Evolutionary conservation across 2,113 vertebrate species (phyloP).

Genomic region (Leptobrachium leishanense): DNA sequence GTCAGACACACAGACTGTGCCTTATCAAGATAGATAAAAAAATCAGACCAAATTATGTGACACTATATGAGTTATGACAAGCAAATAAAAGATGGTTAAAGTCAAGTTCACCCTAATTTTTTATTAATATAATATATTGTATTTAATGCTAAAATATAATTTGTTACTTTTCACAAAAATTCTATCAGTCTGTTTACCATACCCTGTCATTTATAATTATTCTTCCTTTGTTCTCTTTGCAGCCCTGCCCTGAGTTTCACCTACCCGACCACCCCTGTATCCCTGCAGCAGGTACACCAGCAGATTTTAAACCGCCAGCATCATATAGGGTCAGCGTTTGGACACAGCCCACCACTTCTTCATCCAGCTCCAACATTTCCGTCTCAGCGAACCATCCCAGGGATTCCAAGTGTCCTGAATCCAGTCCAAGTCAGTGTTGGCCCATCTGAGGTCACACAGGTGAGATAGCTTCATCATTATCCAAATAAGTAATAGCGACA

Average conservation of each 20-base stretch:
- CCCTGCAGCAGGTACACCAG: conserved; percentile 91
- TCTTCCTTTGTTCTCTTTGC: conserved; percentile 37
- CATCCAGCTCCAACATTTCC: conserved; percentile 92
- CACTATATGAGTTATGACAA: too few relatives aligned
- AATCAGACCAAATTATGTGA: too few relatives aligned
- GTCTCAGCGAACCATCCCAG: conserved; percentile 88
- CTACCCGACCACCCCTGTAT: conserved; percentile 91
- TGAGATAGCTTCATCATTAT: conserved; percentile 61
- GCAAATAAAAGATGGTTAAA: too few relatives aligned
- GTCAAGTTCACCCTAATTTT: too few relatives aligned
- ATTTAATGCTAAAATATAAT: too few relatives aligned
- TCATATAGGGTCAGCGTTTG: conserved; percentile 89
- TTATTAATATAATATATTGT: too few relatives aligned
- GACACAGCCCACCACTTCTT: conserved; percentile 95
- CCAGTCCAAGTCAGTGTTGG: conserved; percentile 82
- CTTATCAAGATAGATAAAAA: too few relatives aligned
- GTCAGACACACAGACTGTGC: too few relatives aligned
- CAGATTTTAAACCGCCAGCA: conserved; percentile 92
- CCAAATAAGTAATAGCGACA: too few relatives aligned
- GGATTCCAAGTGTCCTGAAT: conserved; percentile 85
- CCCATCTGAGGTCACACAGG: conserved; percentile 89
- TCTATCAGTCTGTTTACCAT: too few relatives aligned
- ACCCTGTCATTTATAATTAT: background rate
- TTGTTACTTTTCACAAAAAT: too few relatives aligned
- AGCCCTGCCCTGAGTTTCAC: conserved; percentile 94